A percentile compares a stretch with the other conserved stretches of the same genome.
Conservation (phyloP, 1,140 invertebrate genomes). For the Drosophila persimilis region DNA sequence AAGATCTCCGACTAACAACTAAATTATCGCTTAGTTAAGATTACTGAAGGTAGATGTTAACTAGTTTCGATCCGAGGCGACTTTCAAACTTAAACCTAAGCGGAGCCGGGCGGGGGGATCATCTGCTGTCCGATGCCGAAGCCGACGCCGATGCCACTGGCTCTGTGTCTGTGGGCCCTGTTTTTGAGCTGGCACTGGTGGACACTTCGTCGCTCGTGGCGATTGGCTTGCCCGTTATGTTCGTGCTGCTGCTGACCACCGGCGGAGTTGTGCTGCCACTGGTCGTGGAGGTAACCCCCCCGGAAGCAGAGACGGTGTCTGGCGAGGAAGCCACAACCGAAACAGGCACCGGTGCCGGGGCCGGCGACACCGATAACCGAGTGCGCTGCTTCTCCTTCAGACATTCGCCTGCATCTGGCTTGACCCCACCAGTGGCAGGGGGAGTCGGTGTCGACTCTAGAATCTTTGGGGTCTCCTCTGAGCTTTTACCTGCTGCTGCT, state of each 20-base stretch:
- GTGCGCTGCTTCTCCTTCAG: constrained; percentile 41
- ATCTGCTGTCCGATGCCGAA: constrained; percentile 41
- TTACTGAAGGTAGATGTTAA: constrained; percentile 79
- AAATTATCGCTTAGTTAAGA: constrained; percentile 59
- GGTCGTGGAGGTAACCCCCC: constrained; percentile 77
- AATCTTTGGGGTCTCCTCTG: constrained; percentile 49
- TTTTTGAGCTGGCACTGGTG: constrained; percentile 58
- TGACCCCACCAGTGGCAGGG: neutral
- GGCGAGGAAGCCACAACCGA: constrained; percentile 34
- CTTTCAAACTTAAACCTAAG: constrained; percentile 48
- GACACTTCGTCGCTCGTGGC: constrained; percentile 60
- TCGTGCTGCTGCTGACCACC: constrained; percentile 80
- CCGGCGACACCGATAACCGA: constrained; percentile 31
- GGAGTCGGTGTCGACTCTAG: constrained; percentile 35
- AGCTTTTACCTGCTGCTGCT: constrained; percentile 54
- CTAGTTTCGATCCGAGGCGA: constrained; percentile 70
- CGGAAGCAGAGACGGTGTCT: constrained; percentile 55
- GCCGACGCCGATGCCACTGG: neutral
- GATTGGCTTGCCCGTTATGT: constrained; percentile 20
- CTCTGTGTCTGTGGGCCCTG: constrained; percentile 39
- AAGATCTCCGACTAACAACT: constrained; percentile 57
- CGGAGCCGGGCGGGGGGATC: neutral
- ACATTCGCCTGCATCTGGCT: constrained; percentile 12
- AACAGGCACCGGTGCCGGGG: constrained; percentile 12
- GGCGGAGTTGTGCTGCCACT: constrained; percentile 74